A percentile compares a stretch with the other conserved stretches of the same genome.
These are phyloP conservation scores for Lithophane semibrunnea DNA, from an alignment of 2,888 invertebrate genomes.

Conservation along the genomic window DNA sequence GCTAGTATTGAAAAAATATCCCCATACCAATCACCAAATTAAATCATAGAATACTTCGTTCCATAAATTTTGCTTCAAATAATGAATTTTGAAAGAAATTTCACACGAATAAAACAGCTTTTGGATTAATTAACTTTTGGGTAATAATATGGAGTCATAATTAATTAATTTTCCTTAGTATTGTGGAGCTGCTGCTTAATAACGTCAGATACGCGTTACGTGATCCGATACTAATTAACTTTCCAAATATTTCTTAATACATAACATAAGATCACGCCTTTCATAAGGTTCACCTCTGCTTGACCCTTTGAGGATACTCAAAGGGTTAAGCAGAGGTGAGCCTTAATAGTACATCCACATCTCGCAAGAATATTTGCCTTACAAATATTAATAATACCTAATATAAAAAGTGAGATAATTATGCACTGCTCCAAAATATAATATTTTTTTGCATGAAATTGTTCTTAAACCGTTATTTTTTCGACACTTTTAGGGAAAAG, in stretches of 20 bases:
- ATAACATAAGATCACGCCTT: too few species aligned
- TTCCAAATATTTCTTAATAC: constrained; percentile 7
- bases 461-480: too few species aligned
- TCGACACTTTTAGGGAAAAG: too few species aligned
- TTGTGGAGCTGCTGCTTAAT: constrained; percentile 11
- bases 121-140: constrained; percentile 50
- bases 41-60: background rate
- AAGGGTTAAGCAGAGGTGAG: too few species aligned
- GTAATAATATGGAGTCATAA: constrained; percentile 29
- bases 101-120: constrained; percentile 40
- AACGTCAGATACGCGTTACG: constrained; percentile 14
- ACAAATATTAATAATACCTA: too few species aligned
- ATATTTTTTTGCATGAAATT: too few species aligned
- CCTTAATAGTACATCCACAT: too few species aligned
- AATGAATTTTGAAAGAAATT: constrained; percentile 38
- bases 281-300: too few species aligned
- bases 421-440: too few species aligned
- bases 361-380: background rate
- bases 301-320: too few species aligned
- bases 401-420: too few species aligned
- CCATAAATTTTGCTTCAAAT: background rate
- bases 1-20: too few species aligned
- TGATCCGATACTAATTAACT: constrained; percentile 26
- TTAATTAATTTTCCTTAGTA: constrained; percentile 38
- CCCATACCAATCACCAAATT: background rate